Percentiles rank a stretch among this genome's conserved stretches.
phyloP scores from a whole-genome alignment of 2,888 invertebrate genomes.

The Athrips mouffetella region DNA sequence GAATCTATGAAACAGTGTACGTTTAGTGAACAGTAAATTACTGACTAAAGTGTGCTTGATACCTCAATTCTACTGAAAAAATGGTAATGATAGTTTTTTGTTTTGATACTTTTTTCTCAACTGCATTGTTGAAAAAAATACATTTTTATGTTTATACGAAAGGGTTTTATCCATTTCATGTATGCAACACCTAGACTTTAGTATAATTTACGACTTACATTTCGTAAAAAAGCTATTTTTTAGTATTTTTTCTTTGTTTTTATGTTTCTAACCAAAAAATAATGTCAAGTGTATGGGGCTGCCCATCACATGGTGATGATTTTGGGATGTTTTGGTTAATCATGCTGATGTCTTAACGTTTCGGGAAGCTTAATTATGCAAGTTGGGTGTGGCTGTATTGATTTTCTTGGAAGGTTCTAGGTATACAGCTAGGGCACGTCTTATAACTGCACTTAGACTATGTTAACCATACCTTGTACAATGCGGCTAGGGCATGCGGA shows the following conservation, averaged over 20 bases:
- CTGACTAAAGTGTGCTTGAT: conserved; percentile 28
- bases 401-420: conserved; percentile 77
- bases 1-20: conserved; percentile 36
- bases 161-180: conserved; percentile 27
- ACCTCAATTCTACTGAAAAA: conserved; percentile 53
- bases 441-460: conserved; percentile 63
- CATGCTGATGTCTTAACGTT: conserved; percentile 40
- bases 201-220: conserved; percentile 19
- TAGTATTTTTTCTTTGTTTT: conserved; percentile 71
- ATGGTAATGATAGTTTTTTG: conserved; percentile 80
- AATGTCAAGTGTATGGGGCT: conserved; percentile 60
- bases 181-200: conserved; percentile 20
- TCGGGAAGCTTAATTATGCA: conserved; percentile 68
- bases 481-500: conserved; percentile 47
- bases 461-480: conserved; percentile 47
- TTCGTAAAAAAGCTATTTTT: conserved; percentile 46
- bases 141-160: conserved; percentile 46
- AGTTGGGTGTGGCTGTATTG: conserved; percentile 78
- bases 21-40: conserved; percentile 26
- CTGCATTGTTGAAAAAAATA: conserved; percentile 57
- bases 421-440: conserved; percentile 67
- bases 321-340: conserved; percentile 50
- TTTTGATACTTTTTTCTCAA: conserved; percentile 78
- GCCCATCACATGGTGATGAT: conserved; percentile 65
- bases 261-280: conserved; percentile 75